Percentiles rank a stretch among this genome's conserved stretches.
Conservation (phyloP, 2,888 invertebrate species). For the Craniophora ligustri region DNA sequence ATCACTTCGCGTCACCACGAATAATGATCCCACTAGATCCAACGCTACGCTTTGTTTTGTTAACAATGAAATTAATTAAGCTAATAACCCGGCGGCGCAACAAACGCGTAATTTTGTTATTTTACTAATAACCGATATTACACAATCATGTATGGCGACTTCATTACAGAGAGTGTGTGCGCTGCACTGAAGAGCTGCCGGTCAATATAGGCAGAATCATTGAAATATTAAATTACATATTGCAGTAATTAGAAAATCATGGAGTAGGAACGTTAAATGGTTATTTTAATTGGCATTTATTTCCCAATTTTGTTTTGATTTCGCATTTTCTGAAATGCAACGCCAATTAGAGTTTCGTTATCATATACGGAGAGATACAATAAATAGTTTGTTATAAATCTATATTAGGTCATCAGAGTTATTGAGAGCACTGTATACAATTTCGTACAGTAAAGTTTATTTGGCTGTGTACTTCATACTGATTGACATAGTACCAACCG, state of each 20-base stretch:
- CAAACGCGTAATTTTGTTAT: slow-evolving; percentile 44
- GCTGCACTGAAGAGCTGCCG: slow-evolving; percentile 4
- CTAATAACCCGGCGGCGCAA: slow-evolving; percentile 23
- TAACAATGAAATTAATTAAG: slow-evolving; percentile 53
- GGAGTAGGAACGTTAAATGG: slow-evolving; percentile 6
- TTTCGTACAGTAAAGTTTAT: too few relatives aligned
- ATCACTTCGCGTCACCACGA: slow-evolving; percentile 32
- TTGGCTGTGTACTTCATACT: too few relatives aligned
- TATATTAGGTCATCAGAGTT: too few relatives aligned
- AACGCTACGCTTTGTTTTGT: slow-evolving; percentile 33
- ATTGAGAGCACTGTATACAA: too few relatives aligned
- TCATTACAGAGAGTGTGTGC: slow-evolving; percentile 43
- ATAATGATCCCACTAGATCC: slow-evolving; percentile 32
- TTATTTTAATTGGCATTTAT: slow-evolving; percentile 11
- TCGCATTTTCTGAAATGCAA: not conserved
- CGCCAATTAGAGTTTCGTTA: not conserved
- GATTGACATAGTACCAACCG: too few relatives aligned
- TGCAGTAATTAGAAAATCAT: slow-evolving; percentile 24
- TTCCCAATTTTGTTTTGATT: slow-evolving; percentile 7
- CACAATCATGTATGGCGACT: slow-evolving; percentile 24
- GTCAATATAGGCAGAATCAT: slow-evolving; percentile 33
- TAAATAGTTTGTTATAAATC: too few relatives aligned
- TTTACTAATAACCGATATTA: slow-evolving; percentile 41
- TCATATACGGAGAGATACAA: too few relatives aligned
- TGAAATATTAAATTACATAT: slow-evolving; percentile 46